Percentiles rank a stretch among this genome's conserved stretches.
Evolutionary conservation across 2,888 invertebrate species (phyloP).

Genomic region (Lasius platythorax): DNA sequence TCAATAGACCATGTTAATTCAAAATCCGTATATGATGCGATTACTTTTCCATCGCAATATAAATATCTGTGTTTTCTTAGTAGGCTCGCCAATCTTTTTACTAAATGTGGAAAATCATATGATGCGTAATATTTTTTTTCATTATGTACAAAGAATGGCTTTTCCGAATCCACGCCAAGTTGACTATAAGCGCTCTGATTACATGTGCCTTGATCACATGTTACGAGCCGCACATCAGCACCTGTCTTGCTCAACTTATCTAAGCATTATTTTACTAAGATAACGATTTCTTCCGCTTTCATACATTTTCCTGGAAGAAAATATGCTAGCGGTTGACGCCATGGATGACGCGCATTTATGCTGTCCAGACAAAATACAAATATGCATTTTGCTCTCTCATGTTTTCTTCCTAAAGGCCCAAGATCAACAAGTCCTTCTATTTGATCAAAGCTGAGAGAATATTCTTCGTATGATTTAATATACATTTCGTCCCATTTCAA

Average conservation of each 20-base stretch:
- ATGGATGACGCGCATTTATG: too few relatives aligned
- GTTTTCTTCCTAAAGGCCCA: not conserved
- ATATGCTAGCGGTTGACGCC: conserved; percentile 42
- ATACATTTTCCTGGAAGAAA: conserved; percentile 23
- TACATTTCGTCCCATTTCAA: not conserved
- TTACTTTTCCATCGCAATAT: conserved; percentile 47
- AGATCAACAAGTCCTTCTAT: not conserved
- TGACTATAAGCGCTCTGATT: not conserved
- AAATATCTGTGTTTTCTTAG: conserved; percentile 33
- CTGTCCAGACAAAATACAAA: too few relatives aligned
- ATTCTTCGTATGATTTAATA: too few relatives aligned
- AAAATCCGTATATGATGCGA: conserved; percentile 51
- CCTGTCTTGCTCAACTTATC: not conserved
- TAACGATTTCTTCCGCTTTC: not conserved
- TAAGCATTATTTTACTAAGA: not conserved
- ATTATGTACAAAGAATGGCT: not conserved
- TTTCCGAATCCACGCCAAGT: not conserved
- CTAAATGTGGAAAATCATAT: conserved; percentile 57
- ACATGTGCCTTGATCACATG: conserved; percentile 13
- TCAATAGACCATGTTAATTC: conserved; percentile 43
- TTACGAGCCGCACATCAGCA: not conserved
- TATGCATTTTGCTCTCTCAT: not conserved
- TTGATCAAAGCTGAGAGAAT: too few relatives aligned
- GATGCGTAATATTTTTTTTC: conserved; percentile 36
- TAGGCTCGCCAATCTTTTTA: conserved; percentile 55